Evolutionary conservation across 2,888 invertebrate genomes (phyloP).

Genomic region (Netelia fuscicornis): DNA sequence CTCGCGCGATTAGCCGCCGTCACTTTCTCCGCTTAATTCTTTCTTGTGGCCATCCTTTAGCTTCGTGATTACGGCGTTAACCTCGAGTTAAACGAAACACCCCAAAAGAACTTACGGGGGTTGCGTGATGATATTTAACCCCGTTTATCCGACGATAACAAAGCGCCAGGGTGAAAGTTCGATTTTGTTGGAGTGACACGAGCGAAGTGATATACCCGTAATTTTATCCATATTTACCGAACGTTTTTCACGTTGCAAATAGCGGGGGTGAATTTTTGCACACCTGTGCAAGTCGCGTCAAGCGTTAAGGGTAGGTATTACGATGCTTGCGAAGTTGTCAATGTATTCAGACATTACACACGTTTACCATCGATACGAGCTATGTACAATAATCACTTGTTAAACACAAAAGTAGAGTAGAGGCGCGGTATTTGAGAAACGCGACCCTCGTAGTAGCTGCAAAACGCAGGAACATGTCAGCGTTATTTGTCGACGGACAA

Average conservation of each 20-base stretch:
- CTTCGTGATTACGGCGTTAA: constrained; percentile 37
- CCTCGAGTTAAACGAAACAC: constrained; percentile 39
- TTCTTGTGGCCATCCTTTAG: constrained; percentile 24
- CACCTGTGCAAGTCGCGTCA: constrained; percentile 28
- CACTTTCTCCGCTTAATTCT: constrained; percentile 49
- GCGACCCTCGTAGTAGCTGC: constrained; percentile 47
- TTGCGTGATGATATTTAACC: constrained; percentile 15
- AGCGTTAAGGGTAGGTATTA: neutral
- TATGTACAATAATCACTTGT: constrained; percentile 70
- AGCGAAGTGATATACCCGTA: constrained; percentile 4
- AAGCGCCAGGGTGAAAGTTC: neutral
- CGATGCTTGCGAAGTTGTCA: constrained; percentile 2
- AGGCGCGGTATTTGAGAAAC: constrained; percentile 30
- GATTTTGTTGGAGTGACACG: constrained; percentile 3
- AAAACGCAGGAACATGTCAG: constrained; percentile 72
- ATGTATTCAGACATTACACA: constrained; percentile 35
- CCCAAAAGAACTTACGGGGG: neutral
- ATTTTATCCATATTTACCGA: constrained; percentile 21
- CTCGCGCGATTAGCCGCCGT: constrained; percentile 46
- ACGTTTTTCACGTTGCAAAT: constrained; percentile 47
- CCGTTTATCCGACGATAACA: neutral
- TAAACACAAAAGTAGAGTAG: constrained; percentile 67
- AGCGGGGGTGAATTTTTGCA: constrained; percentile 43
- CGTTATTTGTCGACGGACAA: constrained; percentile 76
- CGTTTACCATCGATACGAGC: constrained; percentile 27